phyloP scores from a whole-genome alignment of 2,888 invertebrate genomes.

The Amphipyra tragopoginis region DNA sequence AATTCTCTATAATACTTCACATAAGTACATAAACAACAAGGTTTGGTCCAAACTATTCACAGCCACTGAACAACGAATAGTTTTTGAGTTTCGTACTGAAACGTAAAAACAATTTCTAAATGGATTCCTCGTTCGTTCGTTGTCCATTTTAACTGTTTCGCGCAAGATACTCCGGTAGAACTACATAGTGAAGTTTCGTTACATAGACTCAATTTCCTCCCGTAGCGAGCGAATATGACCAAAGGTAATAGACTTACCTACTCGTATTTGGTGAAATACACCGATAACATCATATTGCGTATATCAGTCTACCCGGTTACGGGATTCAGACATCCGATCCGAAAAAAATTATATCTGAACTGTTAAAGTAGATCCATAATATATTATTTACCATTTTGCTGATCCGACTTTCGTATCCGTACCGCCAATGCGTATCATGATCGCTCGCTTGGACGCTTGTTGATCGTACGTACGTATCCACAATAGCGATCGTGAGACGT shows the following conservation, averaged over 20 bases:
- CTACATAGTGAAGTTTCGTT: background rate
- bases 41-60: slow-evolving; percentile 43
- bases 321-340: too few species aligned
- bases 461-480: too few species aligned
- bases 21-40: slow-evolving; percentile 35
- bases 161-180: slow-evolving; percentile 7
- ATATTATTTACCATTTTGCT: too few species aligned
- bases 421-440: too few species aligned
- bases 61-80: slow-evolving; percentile 43
- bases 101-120: slow-evolving; percentile 56
- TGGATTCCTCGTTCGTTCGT: slow-evolving; percentile 41
- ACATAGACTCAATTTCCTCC: slow-evolving; percentile 20
- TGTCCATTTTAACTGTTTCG: slow-evolving; percentile 28
- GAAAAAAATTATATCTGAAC: too few species aligned
- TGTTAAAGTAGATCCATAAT: too few species aligned
- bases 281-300: too few species aligned
- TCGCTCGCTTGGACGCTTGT: too few species aligned
- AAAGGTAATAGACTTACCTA: background rate
- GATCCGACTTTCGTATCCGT: too few species aligned
- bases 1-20: slow-evolving; percentile 22
- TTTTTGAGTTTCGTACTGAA: slow-evolving; percentile 47
- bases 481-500: too few species aligned
- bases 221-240: background rate
- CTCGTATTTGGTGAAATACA: too few species aligned
- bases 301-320: too few species aligned